These are phyloP conservation scores for Conomelus anceps DNA, from an alignment of 2,888 invertebrate genomes.

Conservation along the genomic window DNA sequence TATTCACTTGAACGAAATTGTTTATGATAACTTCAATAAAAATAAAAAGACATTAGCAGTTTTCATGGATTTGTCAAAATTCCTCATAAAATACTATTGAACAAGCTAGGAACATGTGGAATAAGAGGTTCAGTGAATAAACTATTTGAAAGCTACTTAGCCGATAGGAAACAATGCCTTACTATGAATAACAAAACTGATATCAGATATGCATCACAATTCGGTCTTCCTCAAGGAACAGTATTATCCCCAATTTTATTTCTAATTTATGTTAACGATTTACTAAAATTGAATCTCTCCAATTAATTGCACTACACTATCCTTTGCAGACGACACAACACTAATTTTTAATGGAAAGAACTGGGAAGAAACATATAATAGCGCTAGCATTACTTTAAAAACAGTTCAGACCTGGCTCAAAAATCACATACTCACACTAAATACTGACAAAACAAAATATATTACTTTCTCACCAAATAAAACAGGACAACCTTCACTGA, in stretches of 20 bases:
- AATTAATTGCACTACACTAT: neutral
- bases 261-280: neutral
- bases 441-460: neutral
- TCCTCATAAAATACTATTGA: too few relatives aligned
- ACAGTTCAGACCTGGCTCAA: neutral
- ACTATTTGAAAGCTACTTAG: neutral
- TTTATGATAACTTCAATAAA: too few relatives aligned
- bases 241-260: neutral
- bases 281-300: neutral
- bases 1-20: too few relatives aligned
- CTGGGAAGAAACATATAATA: neutral
- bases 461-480: neutral
- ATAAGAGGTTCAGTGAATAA: neutral
- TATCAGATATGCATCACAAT: neutral
- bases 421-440: neutral
- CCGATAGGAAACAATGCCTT: neutral
- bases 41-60: too few relatives aligned
- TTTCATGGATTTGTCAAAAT: too few relatives aligned
- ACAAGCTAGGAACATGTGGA: neutral
- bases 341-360: neutral
- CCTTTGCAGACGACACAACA: neutral
- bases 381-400: neutral
- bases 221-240: neutral
- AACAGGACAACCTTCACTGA: too few relatives aligned
- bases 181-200: neutral